A percentile compares a stretch with the other conserved stretches of the same genome.
Conservation (phyloP, 2,888 invertebrate genomes). For the Tiliacea citrago region DNA sequence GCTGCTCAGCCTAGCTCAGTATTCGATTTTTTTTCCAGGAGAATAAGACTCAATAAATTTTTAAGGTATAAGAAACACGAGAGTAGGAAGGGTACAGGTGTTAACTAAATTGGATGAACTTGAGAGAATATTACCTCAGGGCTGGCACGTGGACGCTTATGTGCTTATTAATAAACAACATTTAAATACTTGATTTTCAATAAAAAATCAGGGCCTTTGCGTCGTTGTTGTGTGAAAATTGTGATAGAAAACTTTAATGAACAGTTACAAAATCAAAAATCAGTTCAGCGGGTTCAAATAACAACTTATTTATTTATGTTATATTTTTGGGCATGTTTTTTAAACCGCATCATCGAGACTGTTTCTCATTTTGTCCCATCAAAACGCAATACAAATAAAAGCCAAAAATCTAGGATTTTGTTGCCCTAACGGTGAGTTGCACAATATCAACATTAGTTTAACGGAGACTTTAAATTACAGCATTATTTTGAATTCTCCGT, state of each 20-base stretch:
- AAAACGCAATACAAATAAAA: not conserved
- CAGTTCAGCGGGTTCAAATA: not conserved
- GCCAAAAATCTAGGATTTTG: no score
- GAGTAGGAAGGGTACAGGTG: slow-evolving; percentile 6
- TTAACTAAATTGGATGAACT: slow-evolving; percentile 32
- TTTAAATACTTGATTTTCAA: no score
- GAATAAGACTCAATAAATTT: not conserved
- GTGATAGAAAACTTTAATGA: not conserved
- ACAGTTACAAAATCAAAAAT: not conserved
- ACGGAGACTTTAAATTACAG: no score
- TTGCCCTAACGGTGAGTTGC: no score
- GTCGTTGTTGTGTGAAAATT: not conserved
- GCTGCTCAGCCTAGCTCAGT: no score
- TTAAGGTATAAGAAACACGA: slow-evolving; percentile 17
- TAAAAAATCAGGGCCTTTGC: not conserved
- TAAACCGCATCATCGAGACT: no score
- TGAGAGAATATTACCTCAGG: slow-evolving; percentile 17
- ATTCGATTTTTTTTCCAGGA: no score
- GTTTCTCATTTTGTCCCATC: not conserved
- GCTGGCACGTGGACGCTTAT: slow-evolving; percentile 9
- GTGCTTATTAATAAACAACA: not conserved
- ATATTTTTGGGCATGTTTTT: not conserved
- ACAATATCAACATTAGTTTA: no score
- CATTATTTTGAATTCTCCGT: no score
- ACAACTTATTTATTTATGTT: not conserved